Base-by-base conservation (phyloP, 2,797 vertebrate species). In the Urocyon cinereoargenteus region DNA sequence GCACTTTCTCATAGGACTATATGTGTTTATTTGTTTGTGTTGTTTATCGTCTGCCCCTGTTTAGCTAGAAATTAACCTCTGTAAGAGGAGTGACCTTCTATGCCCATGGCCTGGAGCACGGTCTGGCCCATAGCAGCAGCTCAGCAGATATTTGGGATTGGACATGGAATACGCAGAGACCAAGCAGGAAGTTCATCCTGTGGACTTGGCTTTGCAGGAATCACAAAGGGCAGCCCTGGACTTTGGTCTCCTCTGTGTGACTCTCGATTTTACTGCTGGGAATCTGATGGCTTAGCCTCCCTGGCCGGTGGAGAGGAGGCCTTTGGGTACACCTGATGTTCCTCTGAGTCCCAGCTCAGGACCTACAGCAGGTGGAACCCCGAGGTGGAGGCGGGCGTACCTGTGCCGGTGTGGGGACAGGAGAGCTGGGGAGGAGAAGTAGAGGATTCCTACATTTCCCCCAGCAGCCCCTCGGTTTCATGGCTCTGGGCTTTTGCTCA, bases 11-110 rank as follows among this genome's bases (percentile, higher is more conserved):
- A 28, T 84, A 34, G 51, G 55, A 91, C 11, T 28, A 16, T 49
- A 70, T 72, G 11, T 10, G 72, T 89, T 88, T 78, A 83, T 97
- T 93, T 94, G 57, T 68, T 55, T 84, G 28, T 82, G 53, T 72
- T 82, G 59, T 78, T 89, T 96, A 45, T 57, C 45, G 31, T 86
- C 24, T 93, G 55, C 34, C 66, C 22, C 57, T 68, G 10, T 86
- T 28, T 36, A 53, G 86, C 28, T 90, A 59, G 59, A 95, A 81
- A 91, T 94, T 86, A 86, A 57, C 53, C 26, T 96, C 62, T 24
- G 4, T 22, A 61, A 94, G 78, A 73, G 40, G 15, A 73, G 22
- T 21, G 28, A n/a, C 24, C 21, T 87, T 62, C 40, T 31, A 13
- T 83, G 28, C 26, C 16, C 51, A 72, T 16, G 49, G 13, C 22